Base-by-base conservation (phyloP, 2,797 vertebrate genomes). In the Acanthurus tractus region DNA sequence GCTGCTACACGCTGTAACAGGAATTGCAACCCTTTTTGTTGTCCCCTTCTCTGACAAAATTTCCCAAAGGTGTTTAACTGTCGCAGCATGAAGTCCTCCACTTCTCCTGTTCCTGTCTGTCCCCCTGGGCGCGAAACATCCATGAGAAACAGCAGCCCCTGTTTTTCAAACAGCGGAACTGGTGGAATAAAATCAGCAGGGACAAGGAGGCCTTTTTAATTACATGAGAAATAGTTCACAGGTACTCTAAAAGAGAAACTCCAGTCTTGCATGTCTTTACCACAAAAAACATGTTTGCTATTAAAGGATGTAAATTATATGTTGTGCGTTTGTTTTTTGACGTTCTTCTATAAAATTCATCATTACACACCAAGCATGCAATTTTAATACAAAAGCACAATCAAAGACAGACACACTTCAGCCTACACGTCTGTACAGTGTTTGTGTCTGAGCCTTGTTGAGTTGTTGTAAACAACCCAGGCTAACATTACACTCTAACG, bases 11-110 rank as follows among this genome's bases (percentile, higher is more conserved):
- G 85, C 80, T 76, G 82, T 87, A 82, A 89, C 48, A 53, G 67
- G 70, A 86, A 83, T 44, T 25, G 5, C 79, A 68, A 78, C 58
- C 48, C 23, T 48, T 65, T 84, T 76, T 62, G 40, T 45, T 76
- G 56, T 63, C 64, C 1, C 61, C 34, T 45, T 65, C 62, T 85
- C 80, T 81, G 78, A 80, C 52, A 82, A 80, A 78, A 89, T 89
- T 89, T 88, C 81, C 81, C 78, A 81, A 81, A 79, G 84, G 86
- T 80, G 58, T 86, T 83, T 86, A 70, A 59, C 73, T 72, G 63
- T 79, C 70, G 7, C 83, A 80, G 71, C 49, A 70, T 85, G 73
- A 34, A 83, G 76, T 81, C 69, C n/a, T 74, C 49, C 56, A 5
- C 67, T 34, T 83, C 82, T 79, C 9, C 40, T 52, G 68, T 84